phyloP scores from a whole-genome alignment of 2,888 invertebrate species.

The Sialis fuliginosa region DNA sequence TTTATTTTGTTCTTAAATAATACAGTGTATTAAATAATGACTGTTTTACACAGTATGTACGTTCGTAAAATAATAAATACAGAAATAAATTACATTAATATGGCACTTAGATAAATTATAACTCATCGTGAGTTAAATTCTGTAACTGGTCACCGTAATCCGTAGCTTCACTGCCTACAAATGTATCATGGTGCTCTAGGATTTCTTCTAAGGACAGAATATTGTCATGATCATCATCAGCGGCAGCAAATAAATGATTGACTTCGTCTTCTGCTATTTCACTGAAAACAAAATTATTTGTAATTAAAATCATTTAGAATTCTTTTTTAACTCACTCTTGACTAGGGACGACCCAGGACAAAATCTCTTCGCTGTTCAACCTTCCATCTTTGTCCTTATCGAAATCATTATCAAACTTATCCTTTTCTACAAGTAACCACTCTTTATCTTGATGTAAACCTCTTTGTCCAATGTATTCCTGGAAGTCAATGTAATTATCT shows the following conservation, averaged over 20 bases:
- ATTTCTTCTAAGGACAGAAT: slow-evolving; percentile 65
- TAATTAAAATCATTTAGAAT: too few species aligned
- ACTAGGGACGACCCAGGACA: slow-evolving; percentile 79
- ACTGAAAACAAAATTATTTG: slow-evolving; percentile 22
- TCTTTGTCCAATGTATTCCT: slow-evolving; percentile 63
- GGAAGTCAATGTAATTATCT: slow-evolving; percentile 72
- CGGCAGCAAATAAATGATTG: slow-evolving; percentile 68
- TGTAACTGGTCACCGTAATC: slow-evolving; percentile 74
- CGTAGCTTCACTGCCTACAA: slow-evolving; percentile 86
- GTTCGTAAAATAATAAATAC: background rate
- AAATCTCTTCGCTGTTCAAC: slow-evolving; percentile 61
- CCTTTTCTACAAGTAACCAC: slow-evolving; percentile 53
- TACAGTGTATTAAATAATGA: too few species aligned
- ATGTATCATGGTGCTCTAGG: slow-evolving; percentile 65
- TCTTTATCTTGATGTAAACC: slow-evolving; percentile 53
- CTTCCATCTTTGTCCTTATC: slow-evolving; percentile 73
- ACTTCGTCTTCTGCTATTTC: slow-evolving; percentile 84
- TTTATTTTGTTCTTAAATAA: background rate
- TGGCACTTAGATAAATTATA: slow-evolving; percentile 27
- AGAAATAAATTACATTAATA: slow-evolving; percentile 2
- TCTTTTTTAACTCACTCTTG: slow-evolving; percentile 49
- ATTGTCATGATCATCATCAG: slow-evolving; percentile 75
- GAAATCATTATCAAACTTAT: slow-evolving; percentile 70
- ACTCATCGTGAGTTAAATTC: slow-evolving; percentile 66
- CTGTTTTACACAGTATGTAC: too few species aligned